Percentiles rank a stretch among this genome's conserved stretches.
Conservation (phyloP, 2,888 invertebrate genomes). For the Pinctada fucata region DNA sequence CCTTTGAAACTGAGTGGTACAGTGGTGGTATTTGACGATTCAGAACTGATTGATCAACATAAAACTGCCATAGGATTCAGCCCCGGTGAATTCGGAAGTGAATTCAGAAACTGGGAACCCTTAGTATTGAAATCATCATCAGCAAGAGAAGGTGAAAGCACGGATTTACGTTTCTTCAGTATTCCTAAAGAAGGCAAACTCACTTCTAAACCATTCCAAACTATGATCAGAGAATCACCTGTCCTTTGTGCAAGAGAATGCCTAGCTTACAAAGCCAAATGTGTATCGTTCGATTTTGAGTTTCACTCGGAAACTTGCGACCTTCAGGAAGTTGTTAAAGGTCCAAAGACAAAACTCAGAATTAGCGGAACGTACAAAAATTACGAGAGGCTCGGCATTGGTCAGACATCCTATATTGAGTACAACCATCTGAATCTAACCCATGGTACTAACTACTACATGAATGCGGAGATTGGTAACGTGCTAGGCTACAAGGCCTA, state of each 20-base stretch:
- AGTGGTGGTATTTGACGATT: slow-evolving; percentile 63
- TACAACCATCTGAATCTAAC: slow-evolving; percentile 44
- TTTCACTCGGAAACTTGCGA: slow-evolving; percentile 57
- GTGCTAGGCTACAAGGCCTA: slow-evolving; percentile 52
- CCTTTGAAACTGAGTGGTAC: slow-evolving; percentile 52
- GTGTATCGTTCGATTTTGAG: slow-evolving; percentile 62
- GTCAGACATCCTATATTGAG: slow-evolving; percentile 50
- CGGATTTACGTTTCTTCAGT: slow-evolving; percentile 48
- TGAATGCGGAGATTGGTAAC: slow-evolving; percentile 56
- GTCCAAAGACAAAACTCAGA: slow-evolving; percentile 50
- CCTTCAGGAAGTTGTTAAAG: slow-evolving; percentile 54
- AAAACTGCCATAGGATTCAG: slow-evolving; percentile 55
- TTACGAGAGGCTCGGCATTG: slow-evolving; percentile 57
- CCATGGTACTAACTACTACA: slow-evolving; percentile 56
- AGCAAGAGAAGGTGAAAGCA: slow-evolving; percentile 29
- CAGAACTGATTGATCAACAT: slow-evolving; percentile 46
- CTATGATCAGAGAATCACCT: slow-evolving; percentile 34
- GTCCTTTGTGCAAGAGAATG: slow-evolving; percentile 54
- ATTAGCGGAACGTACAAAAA: slow-evolving; percentile 56
- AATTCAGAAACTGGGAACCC: slow-evolving; percentile 51
- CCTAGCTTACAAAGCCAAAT: slow-evolving; percentile 47
- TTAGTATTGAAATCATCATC: slow-evolving; percentile 42
- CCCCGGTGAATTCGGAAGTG: slow-evolving; percentile 54
- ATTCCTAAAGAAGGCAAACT: slow-evolving; percentile 54
- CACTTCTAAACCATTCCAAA: slow-evolving; percentile 43